A percentile compares a stretch with the other conserved stretches of the same genome.
phyloP scores from a whole-genome alignment of 2,888 invertebrate species.

The Napeogenes sylphis region DNA sequence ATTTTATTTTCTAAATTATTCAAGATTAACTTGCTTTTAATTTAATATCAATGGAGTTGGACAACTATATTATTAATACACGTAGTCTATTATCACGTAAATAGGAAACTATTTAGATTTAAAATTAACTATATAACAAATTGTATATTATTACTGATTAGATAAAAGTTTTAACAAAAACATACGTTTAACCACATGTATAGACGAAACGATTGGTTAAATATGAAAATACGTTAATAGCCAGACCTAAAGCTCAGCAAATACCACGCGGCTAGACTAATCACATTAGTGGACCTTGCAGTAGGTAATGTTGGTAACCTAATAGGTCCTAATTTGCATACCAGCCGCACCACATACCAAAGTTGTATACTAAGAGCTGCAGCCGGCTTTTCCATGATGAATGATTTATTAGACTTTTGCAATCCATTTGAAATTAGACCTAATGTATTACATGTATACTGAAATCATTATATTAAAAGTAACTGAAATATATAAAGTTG shows the following conservation, averaged over 20 bases:
- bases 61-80: too few species aligned
- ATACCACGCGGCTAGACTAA: constrained; percentile 60
- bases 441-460: too few species aligned
- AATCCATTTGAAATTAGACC: too few species aligned
- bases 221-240: constrained; percentile 47
- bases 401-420: neutral
- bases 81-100: too few species aligned
- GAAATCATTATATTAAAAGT: neutral
- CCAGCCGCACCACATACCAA: constrained; percentile 37
- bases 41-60: too few species aligned
- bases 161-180: too few species aligned
- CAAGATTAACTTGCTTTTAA: too few species aligned
- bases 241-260: constrained; percentile 52
- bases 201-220: constrained; percentile 39
- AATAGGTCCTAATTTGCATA: constrained; percentile 58
- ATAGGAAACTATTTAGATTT: too few species aligned
- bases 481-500: neutral
- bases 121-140: too few species aligned
- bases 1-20: too few species aligned
- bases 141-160: too few species aligned
- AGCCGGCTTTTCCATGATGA: neutral
- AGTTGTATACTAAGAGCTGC: constrained; percentile 22
- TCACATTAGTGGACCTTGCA: constrained; percentile 62
- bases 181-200: too few species aligned
- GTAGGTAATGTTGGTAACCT: constrained; percentile 59